Conservation (phyloP, 1,140 invertebrate species). For the Calycopis cecrops region DNA sequence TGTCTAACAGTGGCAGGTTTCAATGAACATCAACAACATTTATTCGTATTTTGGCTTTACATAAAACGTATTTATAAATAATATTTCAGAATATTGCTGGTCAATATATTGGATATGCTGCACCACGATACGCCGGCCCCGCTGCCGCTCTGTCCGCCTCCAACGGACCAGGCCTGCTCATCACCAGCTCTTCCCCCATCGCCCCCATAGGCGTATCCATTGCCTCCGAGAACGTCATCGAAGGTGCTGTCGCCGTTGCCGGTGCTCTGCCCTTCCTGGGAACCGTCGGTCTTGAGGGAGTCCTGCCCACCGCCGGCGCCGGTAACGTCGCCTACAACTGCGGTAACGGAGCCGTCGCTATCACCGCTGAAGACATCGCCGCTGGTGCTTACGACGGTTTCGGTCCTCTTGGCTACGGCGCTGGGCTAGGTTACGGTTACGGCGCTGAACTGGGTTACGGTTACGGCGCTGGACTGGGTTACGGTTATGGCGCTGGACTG, state of each 20-base stretch:
- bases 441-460: background rate
- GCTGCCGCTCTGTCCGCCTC: constrained; percentile 25
- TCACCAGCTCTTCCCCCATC: constrained; percentile 35
- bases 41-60: no score
- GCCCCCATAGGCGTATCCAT: constrained; percentile 37
- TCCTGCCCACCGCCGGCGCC: constrained; percentile 32
- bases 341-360: constrained; percentile 34
- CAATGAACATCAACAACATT: no score
- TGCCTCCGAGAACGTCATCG: constrained; percentile 33
- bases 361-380: constrained; percentile 29
- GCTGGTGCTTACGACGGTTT: constrained; percentile 10
- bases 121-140: background rate
- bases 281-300: constrained; percentile 34
- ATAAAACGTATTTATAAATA: background rate
- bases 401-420: constrained; percentile 5
- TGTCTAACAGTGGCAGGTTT: no score
- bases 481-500: background rate
- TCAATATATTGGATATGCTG: constrained; percentile 14
- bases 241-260: constrained; percentile 30
- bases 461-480: background rate
- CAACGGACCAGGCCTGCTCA: constrained; percentile 28
- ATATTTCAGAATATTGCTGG: constrained; percentile 19
- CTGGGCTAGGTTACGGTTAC: background rate
- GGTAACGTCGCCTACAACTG: constrained; percentile 36
- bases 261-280: constrained; percentile 38